These are phyloP conservation scores for Bellardia pandia DNA, from an alignment of 2,888 invertebrate genomes.

Conservation along the genomic window DNA sequence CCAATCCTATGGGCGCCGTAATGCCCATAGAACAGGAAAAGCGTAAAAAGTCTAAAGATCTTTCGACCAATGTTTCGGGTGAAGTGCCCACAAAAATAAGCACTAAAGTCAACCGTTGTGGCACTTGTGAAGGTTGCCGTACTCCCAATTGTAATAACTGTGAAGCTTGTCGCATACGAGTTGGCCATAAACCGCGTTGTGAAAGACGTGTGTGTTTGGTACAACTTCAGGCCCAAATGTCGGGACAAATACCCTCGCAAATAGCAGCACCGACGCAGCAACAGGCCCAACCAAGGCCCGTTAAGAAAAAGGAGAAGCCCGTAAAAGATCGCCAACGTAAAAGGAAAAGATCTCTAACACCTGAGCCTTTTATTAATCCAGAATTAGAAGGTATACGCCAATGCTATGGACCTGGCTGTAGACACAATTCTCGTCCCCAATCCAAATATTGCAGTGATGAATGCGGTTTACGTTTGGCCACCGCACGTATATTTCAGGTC, in stretches of 20 bases:
- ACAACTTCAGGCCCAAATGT: constrained; percentile 71
- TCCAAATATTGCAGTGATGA: constrained; percentile 97
- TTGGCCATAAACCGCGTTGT: constrained; percentile 85
- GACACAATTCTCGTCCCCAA: constrained; percentile 89
- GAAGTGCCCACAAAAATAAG: constrained; percentile 23
- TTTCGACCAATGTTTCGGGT: constrained; percentile 13
- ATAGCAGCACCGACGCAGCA: constrained; percentile 76
- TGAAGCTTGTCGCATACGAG: constrained; percentile 81
- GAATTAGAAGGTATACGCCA: constrained; percentile 89
- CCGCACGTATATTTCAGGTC: constrained; percentile 93
- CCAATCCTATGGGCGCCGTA: constrained; percentile 71
- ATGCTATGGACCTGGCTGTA: constrained; percentile 96
- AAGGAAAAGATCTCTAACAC: constrained; percentile 80
- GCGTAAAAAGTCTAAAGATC: constrained; percentile 76
- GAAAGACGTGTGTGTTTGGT: constrained; percentile 85
- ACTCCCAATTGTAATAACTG: constrained; percentile 83
- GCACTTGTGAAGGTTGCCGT: constrained; percentile 90
- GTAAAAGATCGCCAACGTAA: constrained; percentile 79
- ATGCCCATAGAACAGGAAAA: constrained; percentile 68
- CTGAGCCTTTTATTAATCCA: constrained; percentile 83
- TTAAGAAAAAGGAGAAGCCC: constrained; percentile 77
- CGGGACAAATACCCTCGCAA: constrained; percentile 33
- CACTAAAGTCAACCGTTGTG: constrained; percentile 86
- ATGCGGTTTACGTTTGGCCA: constrained; percentile 95
- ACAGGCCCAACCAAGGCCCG: constrained; percentile 27